These are phyloP conservation scores for Pocillopora grandis DNA, from an alignment of 92 coral and sea anemone species.

Conservation along the genomic window DNA sequence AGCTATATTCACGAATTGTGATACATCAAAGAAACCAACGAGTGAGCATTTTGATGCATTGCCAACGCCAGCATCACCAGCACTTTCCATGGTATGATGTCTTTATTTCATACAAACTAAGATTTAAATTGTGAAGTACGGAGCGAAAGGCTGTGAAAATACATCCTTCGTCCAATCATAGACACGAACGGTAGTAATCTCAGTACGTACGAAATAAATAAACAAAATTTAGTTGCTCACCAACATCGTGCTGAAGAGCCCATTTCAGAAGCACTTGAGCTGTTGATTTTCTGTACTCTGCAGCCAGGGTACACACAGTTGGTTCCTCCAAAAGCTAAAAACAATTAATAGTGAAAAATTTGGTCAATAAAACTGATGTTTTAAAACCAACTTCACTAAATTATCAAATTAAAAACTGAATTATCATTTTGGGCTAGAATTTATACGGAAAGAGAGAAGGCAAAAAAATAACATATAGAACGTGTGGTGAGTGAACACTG, in stretches of 20 bases:
- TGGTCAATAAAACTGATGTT: neutral
- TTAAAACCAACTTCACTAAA: no score
- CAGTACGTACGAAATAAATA: neutral
- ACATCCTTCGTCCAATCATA: no score
- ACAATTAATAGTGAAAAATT: neutral
- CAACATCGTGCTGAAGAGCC: constrained; percentile 91
- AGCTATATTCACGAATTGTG: no score
- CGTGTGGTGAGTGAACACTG: no score
- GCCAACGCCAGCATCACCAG: no score
- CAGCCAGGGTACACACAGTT: constrained; percentile 54
- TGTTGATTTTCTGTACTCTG: constrained; percentile 59
- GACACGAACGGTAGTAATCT: neutral
- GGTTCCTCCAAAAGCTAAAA: constrained; percentile 74
- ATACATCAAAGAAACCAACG: no score
- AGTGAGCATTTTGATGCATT: no score
- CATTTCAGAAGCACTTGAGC: constrained; percentile 84
- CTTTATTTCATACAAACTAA: neutral
- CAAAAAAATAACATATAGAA: no score
- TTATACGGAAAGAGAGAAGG: no score
- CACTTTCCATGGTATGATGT: no score
- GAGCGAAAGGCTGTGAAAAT: no score
- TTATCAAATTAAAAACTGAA: neutral
- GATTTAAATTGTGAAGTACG: neutral
- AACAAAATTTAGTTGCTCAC: constrained; percentile 31
- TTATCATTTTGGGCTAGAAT: neutral